Conservation (phyloP, 2,797 vertebrate species). For the Schizopygopsis pylzovi region DNA sequence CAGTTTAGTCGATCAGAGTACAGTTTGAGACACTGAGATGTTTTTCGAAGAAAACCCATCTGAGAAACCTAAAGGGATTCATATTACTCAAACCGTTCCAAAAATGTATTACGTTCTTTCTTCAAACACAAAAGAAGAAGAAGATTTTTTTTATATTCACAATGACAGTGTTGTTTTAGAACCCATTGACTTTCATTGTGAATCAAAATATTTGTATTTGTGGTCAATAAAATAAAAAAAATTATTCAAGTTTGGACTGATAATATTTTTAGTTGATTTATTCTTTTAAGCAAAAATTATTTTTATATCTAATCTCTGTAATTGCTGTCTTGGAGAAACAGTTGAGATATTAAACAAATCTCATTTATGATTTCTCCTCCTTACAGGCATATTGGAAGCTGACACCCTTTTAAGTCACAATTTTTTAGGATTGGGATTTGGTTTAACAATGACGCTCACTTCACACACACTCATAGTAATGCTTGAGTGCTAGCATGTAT, state of each 20-base stretch:
- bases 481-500: slow-evolving; percentile 54
- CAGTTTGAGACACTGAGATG: not conserved
- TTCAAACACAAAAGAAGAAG: not conserved
- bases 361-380: slow-evolving; percentile 4
- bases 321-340: slow-evolving; percentile 23
- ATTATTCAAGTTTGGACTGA: not conserved
- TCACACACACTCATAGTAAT: slow-evolving; percentile 24
- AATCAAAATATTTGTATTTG: not conserved
- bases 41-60: not conserved
- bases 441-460: not conserved
- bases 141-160: not conserved
- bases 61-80: not conserved
- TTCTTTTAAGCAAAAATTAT: not conserved
- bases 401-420: not conserved
- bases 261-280: not conserved
- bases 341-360: slow-evolving; percentile 23
- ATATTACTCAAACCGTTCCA: not conserved
- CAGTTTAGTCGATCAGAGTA: not conserved
- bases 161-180: not conserved
- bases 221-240: not conserved
- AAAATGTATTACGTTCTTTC: not conserved
- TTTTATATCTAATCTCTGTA: not conserved
- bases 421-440: slow-evolving; percentile 24
- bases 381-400: not conserved
- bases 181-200: too few species aligned